Percentiles rank a stretch among this genome's conserved stretches.
Evolutionary conservation across 2,113 vertebrate genomes (phyloP).

Genomic region (Clarias magur): DNA sequence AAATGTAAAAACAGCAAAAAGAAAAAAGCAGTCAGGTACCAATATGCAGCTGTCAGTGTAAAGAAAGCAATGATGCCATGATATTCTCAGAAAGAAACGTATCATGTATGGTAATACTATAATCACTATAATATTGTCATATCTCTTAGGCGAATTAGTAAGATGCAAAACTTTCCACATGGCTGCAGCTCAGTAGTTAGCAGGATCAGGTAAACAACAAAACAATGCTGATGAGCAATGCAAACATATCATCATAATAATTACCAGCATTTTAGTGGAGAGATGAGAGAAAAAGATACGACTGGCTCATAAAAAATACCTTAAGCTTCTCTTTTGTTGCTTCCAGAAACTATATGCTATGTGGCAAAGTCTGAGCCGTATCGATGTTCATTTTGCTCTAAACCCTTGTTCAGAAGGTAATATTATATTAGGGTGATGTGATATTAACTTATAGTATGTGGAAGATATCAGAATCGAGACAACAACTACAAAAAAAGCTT

Average conservation of each 20-base stretch:
- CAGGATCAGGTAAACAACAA: neutral
- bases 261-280: neutral
- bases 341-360: too few relatives aligned
- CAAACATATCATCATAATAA: neutral
- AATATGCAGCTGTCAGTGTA: neutral
- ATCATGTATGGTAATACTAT: neutral
- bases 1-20: neutral
- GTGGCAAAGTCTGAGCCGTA: too few relatives aligned
- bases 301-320: too few relatives aligned
- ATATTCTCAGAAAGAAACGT: neutral
- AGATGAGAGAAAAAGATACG: neutral
- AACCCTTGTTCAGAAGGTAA: too few relatives aligned
- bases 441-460: neutral
- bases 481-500: neutral
- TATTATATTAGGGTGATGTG: too few relatives aligned
- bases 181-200: neutral
- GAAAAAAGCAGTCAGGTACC: neutral
- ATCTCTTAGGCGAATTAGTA: neutral
- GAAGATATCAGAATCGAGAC: neutral
- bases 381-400: too few relatives aligned
- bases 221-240: neutral
- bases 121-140: neutral
- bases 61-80: neutral
- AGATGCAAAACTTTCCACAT: neutral
- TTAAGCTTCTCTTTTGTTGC: too few relatives aligned